phyloP scores from a whole-genome alignment of 2,888 invertebrate genomes.

The Sphaeridia pumilis region DNA sequence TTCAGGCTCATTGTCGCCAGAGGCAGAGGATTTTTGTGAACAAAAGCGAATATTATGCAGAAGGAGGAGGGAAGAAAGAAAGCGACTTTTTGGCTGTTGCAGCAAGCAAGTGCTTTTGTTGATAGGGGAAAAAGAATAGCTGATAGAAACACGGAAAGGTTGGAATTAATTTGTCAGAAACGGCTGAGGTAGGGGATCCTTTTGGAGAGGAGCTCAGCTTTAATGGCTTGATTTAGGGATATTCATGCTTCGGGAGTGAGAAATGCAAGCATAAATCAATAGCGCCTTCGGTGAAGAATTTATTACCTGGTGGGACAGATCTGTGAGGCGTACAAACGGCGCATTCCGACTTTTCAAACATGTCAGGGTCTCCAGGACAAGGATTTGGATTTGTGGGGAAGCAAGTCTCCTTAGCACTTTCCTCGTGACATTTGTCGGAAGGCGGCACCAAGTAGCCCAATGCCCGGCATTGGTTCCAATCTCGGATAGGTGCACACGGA shows the following conservation, averaged over 20 bases:
- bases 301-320: constrained; percentile 22
- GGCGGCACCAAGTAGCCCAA: constrained; percentile 31
- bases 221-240: no score
- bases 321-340: constrained; percentile 29
- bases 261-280: no score
- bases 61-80: no score
- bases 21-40: no score
- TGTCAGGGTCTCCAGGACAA: constrained; percentile 34
- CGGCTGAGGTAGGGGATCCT: not conserved
- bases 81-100: not conserved
- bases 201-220: no score
- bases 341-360: constrained; percentile 26
- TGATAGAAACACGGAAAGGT: no score
- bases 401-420: constrained; percentile 22
- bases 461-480: constrained; percentile 28
- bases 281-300: no score
- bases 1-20: no score
- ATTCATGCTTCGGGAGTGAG: no score
- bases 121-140: not conserved
- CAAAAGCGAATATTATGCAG: no score
- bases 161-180: no score
- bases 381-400: constrained; percentile 29
- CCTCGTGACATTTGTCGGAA: constrained; percentile 15
- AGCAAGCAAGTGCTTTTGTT: not conserved
- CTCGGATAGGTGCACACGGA: constrained; percentile 24